phyloP scores from a whole-genome alignment of 1,140 invertebrate genomes.

The Chlorops oryzae region DNA sequence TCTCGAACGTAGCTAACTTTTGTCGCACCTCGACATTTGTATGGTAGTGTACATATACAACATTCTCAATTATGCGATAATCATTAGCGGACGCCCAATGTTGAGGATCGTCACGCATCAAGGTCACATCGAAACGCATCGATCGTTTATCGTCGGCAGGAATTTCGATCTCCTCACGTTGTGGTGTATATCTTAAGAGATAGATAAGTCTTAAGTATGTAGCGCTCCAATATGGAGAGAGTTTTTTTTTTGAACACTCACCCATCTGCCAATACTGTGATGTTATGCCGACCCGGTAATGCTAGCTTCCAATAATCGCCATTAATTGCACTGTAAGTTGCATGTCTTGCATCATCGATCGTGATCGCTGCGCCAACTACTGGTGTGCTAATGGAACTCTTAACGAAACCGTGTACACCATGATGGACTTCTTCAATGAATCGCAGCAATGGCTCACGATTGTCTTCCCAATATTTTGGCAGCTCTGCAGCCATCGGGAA shows the following conservation, averaged over 20 bases:
- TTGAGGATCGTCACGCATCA: constrained; percentile 66
- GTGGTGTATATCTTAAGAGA: constrained; percentile 50
- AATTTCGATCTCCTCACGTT: constrained; percentile 59
- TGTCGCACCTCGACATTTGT: constrained; percentile 58
- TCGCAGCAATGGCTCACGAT: constrained; percentile 74
- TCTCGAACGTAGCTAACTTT: constrained; percentile 60
- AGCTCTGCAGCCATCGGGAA: constrained; percentile 73
- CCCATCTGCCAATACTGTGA: constrained; percentile 67
- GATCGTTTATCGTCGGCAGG: constrained; percentile 53
- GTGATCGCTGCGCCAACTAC: constrained; percentile 70
- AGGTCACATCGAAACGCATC: constrained; percentile 67
- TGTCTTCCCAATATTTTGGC: constrained; percentile 79
- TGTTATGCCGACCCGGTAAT: constrained; percentile 77
- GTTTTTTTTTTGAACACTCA: constrained; percentile 42
- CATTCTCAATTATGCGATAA: constrained; percentile 58
- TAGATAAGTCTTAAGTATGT: constrained; percentile 18
- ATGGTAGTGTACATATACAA: constrained; percentile 57
- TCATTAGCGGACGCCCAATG: constrained; percentile 76
- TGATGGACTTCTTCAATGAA: constrained; percentile 88
- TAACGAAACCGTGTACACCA: constrained; percentile 80
- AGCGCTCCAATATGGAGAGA: background rate
- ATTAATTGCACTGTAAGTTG: constrained; percentile 58
- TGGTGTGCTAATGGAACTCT: constrained; percentile 65
- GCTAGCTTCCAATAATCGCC: constrained; percentile 95
- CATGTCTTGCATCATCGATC: constrained; percentile 67